Evolutionary conservation across 1,140 invertebrate genomes (phyloP), one percentile per base, ranked within the genome.

Genomic region (Apis florea): DNA sequence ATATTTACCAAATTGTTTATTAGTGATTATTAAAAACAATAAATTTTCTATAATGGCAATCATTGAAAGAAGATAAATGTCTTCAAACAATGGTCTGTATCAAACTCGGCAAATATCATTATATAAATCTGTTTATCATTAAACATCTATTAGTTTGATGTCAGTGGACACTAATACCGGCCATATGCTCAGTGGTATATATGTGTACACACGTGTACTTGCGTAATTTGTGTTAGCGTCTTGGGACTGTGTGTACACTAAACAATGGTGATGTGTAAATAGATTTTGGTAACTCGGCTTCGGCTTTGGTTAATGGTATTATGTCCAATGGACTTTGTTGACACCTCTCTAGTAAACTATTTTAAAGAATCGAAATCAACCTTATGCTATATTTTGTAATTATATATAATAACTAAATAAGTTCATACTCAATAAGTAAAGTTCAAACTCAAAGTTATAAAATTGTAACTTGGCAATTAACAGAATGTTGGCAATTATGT

Each of bases 91-190:
- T 40, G 13, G 9, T 67, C 58, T 21, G 40, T 8, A 11, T 40
- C 15, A 11, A 17, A 19, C 26, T 47, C 58, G 77, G 19, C 51
- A 63, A 72, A 24, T 72, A 54, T 40, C n/a, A 51, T 70, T 59
- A 72, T 59, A 56, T 47, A 51, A 79, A 79, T 72, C 69, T 72
- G 77, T 79, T 79, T 79, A 72, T 79, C 54, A 47, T 63, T 72
- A 64, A 63, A 72, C 58, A 72, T 63, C 77, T n/a, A 72, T 72
- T 58, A 40, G 58, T 53, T 53, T 63, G 49, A 54, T 61, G 77
- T 73, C 24, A 26, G n/a, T 47, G 64, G 21, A 53, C 47, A 21
- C 56, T n/a, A 31, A 72, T 21, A 58, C 19, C 47, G 69, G 8
- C 15, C 15, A 21, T 15, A 21, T 15, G 71, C 13, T 49, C 8